phyloP scores from a whole-genome alignment of 1,140 invertebrate genomes.

The Drosophila fuyamai region DNA sequence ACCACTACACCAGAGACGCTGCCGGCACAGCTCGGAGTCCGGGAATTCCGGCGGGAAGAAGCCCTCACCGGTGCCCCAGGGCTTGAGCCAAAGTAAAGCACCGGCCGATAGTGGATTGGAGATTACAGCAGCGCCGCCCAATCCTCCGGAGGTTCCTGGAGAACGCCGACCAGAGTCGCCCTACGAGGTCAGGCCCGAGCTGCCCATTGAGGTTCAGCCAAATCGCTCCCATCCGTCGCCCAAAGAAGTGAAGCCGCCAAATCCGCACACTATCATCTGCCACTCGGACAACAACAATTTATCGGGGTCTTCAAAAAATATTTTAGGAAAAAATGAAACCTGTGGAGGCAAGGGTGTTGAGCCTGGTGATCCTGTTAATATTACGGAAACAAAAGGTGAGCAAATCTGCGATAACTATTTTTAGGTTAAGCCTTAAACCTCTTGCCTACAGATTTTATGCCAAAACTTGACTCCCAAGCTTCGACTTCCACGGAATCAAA shows the following conservation, averaged over 20 bases:
- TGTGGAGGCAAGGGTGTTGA: background rate
- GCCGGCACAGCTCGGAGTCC: background rate
- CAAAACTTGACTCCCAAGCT: background rate
- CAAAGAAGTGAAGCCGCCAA: constrained; percentile 17
- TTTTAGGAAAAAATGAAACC: background rate
- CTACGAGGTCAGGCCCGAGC: constrained; percentile 21
- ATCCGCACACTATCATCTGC: constrained; percentile 19
- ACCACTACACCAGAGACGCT: background rate
- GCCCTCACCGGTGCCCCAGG: background rate
- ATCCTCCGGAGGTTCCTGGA: constrained; percentile 12
- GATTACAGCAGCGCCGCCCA: constrained; percentile 5
- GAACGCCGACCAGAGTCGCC: constrained; percentile 30
- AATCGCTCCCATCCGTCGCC: constrained; percentile 1
- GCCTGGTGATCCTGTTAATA: background rate
- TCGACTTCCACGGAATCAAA: background rate
- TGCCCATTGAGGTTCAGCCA: constrained; percentile 19
- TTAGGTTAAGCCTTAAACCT: background rate
- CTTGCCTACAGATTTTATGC: background rate
- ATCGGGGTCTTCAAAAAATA: background rate
- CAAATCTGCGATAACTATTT: background rate
- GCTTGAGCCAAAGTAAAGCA: background rate
- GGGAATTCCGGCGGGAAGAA: background rate
- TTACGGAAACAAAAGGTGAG: background rate
- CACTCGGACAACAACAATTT: background rate
- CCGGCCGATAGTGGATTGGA: background rate